Conservation (phyloP, 2,888 invertebrate species). For the Protodeltote pygarga region DNA sequence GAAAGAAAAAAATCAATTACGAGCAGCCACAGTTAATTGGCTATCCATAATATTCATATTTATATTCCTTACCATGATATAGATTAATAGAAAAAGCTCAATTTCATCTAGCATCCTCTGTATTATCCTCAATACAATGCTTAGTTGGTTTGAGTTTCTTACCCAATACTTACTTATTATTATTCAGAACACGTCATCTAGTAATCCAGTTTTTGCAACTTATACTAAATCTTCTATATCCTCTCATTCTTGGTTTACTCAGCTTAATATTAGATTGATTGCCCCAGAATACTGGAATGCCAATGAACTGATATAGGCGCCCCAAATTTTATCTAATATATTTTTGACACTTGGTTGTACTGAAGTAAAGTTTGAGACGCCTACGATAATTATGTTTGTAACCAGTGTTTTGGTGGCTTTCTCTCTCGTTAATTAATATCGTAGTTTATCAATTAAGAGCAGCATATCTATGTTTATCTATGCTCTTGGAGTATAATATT, state of each 20-base stretch:
- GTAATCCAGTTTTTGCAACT: slow-evolving; percentile 15
- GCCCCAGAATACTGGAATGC: too few relatives aligned
- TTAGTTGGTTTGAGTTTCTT: slow-evolving; percentile 2
- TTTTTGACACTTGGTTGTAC: too few relatives aligned
- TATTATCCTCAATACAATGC: slow-evolving; percentile 7
- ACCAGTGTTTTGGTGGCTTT: too few relatives aligned
- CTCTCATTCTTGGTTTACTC: background rate
- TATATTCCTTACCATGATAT: slow-evolving; percentile 2
- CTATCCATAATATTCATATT: slow-evolving; percentile 5
- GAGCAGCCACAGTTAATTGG: slow-evolving; percentile 3
- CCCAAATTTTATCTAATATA: too few relatives aligned
- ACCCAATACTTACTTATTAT: slow-evolving; percentile 9
- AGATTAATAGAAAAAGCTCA: background rate
- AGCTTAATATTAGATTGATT: background rate
- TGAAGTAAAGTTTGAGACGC: too few relatives aligned
- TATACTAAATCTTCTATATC: background rate
- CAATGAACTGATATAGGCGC: too few relatives aligned
- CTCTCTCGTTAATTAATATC: too few relatives aligned
- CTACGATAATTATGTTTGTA: too few relatives aligned
- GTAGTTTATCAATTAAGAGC: too few relatives aligned
- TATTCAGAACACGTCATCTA: slow-evolving; percentile 16
- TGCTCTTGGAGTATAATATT: too few relatives aligned
- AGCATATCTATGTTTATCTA: too few relatives aligned
- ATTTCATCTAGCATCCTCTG: background rate
- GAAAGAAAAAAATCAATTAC: too few relatives aligned